These are phyloP conservation scores for Xerus rutilus DNA, from an alignment of 2,797 vertebrate species.

Conservation along the genomic window DNA sequence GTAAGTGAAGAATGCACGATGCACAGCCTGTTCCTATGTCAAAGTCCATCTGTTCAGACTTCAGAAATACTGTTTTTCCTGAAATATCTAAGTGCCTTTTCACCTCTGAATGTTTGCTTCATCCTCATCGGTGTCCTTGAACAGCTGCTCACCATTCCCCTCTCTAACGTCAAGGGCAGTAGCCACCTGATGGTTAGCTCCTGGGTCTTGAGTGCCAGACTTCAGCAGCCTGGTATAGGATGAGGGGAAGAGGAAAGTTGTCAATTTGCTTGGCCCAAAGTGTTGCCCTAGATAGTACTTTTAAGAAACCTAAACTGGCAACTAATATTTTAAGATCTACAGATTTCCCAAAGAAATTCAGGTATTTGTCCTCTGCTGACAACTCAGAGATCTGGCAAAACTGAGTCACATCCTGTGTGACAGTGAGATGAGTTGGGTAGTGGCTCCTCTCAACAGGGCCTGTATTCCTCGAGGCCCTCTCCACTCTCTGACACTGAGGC, in stretches of 20 bases:
- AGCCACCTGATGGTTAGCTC: not conserved
- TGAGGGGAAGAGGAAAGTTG: not conserved
- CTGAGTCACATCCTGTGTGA: not conserved
- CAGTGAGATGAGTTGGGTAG: not conserved
- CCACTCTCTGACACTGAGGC: not conserved
- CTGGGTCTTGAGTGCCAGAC: not conserved
- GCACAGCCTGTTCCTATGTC: not conserved
- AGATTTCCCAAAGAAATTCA: not conserved
- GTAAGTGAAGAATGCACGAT: not conserved
- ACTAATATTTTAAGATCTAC: not conserved
- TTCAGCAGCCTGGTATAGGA: not conserved
- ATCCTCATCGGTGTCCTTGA: not conserved
- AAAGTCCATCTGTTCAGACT: not conserved
- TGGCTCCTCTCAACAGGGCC: not conserved
- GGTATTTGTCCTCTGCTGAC: not conserved
- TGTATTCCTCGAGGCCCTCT: not conserved
- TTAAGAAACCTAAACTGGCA: constrained; percentile 6
- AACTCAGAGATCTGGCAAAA: constrained; percentile 23
- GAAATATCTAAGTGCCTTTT: not conserved
- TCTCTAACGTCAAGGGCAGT: not conserved
- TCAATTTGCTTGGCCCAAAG: not conserved
- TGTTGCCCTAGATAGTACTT: not conserved
- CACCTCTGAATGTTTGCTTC: not conserved
- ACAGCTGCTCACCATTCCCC: not conserved
- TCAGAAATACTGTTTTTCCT: constrained; percentile 7